A percentile compares a stretch with the other conserved stretches of the same genome.
phyloP scores from a whole-genome alignment of 2,888 invertebrate species.

The Gastrophysa polygoni region DNA sequence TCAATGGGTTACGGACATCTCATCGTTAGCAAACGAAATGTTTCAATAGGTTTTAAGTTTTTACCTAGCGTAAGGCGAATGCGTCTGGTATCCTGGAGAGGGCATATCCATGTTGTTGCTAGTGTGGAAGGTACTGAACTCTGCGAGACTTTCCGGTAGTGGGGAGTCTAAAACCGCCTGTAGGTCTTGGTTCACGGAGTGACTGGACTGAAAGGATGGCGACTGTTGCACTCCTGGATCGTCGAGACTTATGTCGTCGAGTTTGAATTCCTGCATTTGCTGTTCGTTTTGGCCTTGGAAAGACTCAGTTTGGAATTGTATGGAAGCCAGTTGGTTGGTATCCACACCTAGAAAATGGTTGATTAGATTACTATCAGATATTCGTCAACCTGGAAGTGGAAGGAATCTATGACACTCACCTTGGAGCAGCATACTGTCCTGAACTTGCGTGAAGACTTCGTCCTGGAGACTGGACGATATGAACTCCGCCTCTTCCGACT shows the following conservation, averaged over 20 bases:
- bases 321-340: conserved; percentile 63
- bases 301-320: conserved; percentile 57
- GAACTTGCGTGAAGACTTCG: conserved; percentile 77
- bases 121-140: conserved; percentile 81
- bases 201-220: conserved; percentile 57
- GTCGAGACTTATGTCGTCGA: conserved; percentile 68
- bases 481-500: conserved; percentile 67
- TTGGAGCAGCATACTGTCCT: conserved; percentile 72
- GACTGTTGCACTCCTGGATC: conserved; percentile 60
- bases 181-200: conserved; percentile 72
- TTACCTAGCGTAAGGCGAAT: conserved; percentile 52
- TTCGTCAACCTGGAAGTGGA: no score
- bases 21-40: not conserved
- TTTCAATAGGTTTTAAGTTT: no score
- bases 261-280: conserved; percentile 67
- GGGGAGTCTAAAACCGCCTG: conserved; percentile 80
- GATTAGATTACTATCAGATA: not conserved
- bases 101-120: conserved; percentile 56
- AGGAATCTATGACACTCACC: conserved; percentile 47
- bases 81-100: conserved; percentile 56
- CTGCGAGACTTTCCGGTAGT: conserved; percentile 78
- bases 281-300: conserved; percentile 69
- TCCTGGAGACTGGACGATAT: conserved; percentile 72
- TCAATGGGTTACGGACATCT: no score
- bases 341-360: conserved; percentile 55